Conservation (phyloP, 2,888 invertebrate genomes). For the Chironomus tentans region DNA sequence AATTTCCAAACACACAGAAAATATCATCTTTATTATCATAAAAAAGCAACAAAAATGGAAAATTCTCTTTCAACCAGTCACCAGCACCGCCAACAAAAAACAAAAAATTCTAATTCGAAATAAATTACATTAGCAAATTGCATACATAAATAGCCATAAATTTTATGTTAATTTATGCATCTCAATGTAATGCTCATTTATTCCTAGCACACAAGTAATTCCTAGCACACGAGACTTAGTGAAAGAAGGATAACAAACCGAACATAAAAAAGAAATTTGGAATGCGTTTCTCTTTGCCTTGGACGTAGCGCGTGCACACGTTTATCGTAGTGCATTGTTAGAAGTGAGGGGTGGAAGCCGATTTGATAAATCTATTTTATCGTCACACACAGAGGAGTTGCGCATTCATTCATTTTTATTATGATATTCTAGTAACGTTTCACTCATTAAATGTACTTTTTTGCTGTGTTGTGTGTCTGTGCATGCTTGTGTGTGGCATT, state of each 20-base stretch:
- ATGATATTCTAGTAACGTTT: neutral
- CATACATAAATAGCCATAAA: neutral
- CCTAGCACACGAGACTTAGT: no score
- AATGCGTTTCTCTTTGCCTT: no score
- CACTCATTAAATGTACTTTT: neutral
- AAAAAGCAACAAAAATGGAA: no score
- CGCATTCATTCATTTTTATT: neutral
- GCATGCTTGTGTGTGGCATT: neutral
- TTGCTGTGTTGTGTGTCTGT: neutral
- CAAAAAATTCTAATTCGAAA: neutral
- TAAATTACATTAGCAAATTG: neutral
- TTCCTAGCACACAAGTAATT: neutral
- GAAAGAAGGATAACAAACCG: neutral
- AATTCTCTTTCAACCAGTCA: no score
- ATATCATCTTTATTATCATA: no score
- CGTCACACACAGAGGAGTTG: neutral
- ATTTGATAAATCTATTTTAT: slow-evolving; percentile 11
- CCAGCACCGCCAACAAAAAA: no score
- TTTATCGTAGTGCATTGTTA: slow-evolving; percentile 3
- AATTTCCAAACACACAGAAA: no score
- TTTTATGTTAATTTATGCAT: neutral
- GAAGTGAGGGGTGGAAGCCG: neutral
- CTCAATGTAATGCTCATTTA: neutral
- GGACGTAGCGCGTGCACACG: slow-evolving; percentile 3
- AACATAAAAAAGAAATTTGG: neutral